Evolutionary conservation across 1,140 invertebrate genomes (phyloP), one percentile per base, ranked within the genome.

Genomic region (Nixonia krombeini): DNA sequence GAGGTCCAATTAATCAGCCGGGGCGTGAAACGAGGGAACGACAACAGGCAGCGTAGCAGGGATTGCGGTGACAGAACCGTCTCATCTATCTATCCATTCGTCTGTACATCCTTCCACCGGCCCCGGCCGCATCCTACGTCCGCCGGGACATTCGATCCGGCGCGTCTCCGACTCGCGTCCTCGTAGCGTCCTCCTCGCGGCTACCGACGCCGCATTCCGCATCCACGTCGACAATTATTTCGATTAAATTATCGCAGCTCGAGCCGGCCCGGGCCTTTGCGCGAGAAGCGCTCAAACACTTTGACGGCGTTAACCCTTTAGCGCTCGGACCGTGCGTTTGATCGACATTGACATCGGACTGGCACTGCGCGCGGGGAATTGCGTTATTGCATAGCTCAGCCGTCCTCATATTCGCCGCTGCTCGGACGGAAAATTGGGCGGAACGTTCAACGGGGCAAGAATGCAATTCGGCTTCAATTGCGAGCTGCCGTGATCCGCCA

Each of bases 1-100:
- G 73, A 77, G 73, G 74, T 83, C 74, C 78, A 83, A 85, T 84
- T 84, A 85, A 84, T 84, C 83, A 85, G 79, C 59, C 78, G 71
- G 68, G 76, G 79, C 79, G 80, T 83, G 78, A 85, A 84, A 85
- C 75, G 77, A 77, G 61, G 42, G 68, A 45, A 56, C 33, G 61
- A 63, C 53, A 49, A 66, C 62, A 62, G 50, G 55, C 53, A 35
- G 15, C 51, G 59, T 58, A 61, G 65, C 61, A 76, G 67, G 56
- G 70, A 81, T 79, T 80, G 78, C 70, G 73, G 69, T 80, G 80
- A 82, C 82, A 82, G 79, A 80, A 79, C 72, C 67, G 40, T 67
- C 75, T 70, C 79, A 80, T 76, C 76, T 76, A 74, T 80, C 72
- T 75, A 78, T 80, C 70, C 29, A 59, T 55, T 28, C 21, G 46